Conservation (phyloP, 2,888 invertebrate genomes). For the Melanostoma scalare region DNA sequence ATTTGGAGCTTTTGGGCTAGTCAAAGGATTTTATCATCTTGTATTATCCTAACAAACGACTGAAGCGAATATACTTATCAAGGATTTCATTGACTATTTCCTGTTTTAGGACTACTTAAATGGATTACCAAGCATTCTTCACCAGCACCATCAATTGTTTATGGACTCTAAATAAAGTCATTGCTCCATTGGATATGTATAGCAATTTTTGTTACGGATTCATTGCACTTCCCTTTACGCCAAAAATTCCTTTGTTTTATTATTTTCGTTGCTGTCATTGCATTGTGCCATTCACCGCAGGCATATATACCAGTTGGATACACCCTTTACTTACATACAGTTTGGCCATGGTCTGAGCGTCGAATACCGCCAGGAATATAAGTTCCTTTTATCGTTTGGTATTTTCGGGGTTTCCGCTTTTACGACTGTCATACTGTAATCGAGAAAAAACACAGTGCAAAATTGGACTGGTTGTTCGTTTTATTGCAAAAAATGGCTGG, state of each 20-base stretch:
- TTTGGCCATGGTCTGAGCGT: slow-evolving; percentile 5
- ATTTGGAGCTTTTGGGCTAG: no score
- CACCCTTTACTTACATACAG: not conserved
- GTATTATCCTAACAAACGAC: no score
- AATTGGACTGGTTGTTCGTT: slow-evolving; percentile 43
- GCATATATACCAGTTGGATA: not conserved
- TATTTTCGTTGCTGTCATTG: slow-evolving; percentile 44
- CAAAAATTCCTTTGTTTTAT: slow-evolving; percentile 55
- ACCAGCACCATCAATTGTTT: slow-evolving; percentile 34
- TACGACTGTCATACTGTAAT: slow-evolving; percentile 48
- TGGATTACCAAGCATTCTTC: slow-evolving; percentile 42
- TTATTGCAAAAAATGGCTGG: slow-evolving; percentile 36
- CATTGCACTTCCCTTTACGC: slow-evolving; percentile 54
- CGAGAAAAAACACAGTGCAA: slow-evolving; percentile 17
- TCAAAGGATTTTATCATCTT: no score
- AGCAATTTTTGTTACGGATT: slow-evolving; percentile 50
- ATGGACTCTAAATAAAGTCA: slow-evolving; percentile 78
- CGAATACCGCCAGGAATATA: slow-evolving; percentile 42
- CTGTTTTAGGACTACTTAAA: slow-evolving; percentile 44
- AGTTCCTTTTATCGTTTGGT: slow-evolving; percentile 56
- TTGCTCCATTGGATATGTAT: slow-evolving; percentile 79
- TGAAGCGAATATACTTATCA: not conserved
- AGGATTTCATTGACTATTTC: slow-evolving; percentile 39
- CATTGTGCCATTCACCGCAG: slow-evolving; percentile 51
- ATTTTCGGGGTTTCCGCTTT: slow-evolving; percentile 56